phyloP scores from a whole-genome alignment of 1,140 invertebrate species.

The Philopotamus ludificatus region DNA sequence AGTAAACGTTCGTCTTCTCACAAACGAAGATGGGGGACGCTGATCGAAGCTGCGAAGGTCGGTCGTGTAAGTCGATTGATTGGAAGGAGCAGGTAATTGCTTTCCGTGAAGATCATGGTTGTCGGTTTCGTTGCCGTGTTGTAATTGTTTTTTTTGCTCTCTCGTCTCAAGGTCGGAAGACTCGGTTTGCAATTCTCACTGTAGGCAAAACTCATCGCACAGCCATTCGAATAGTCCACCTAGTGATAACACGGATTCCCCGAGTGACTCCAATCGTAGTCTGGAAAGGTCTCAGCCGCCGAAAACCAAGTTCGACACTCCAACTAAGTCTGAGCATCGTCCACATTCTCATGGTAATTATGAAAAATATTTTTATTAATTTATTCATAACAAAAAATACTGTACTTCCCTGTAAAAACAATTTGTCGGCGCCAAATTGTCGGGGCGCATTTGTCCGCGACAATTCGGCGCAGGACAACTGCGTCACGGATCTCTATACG shows the following conservation, averaged over 20 bases:
- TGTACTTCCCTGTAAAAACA: too few relatives aligned
- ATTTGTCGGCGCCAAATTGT: too few relatives aligned
- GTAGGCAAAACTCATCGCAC: slow-evolving; percentile 48
- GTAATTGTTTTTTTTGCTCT: too few relatives aligned
- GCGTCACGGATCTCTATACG: too few relatives aligned
- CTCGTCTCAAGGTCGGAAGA: slow-evolving; percentile 69
- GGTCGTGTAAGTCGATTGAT: slow-evolving; percentile 73
- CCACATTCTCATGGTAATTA: slow-evolving; percentile 38
- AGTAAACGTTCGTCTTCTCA: slow-evolving; percentile 62
- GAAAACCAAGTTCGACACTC: slow-evolving; percentile 34
- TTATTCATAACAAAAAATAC: neutral
- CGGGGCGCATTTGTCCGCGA: too few relatives aligned
- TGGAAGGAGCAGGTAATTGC: slow-evolving; percentile 60
- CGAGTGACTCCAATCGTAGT: slow-evolving; percentile 55
- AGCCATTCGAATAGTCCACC: slow-evolving; percentile 48
- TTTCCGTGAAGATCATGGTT: too few relatives aligned
- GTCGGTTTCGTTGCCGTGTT: too few relatives aligned
- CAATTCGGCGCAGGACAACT: too few relatives aligned
- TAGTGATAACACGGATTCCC: slow-evolving; percentile 44
- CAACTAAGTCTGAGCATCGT: slow-evolving; percentile 21
- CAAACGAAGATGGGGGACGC: slow-evolving; percentile 74
- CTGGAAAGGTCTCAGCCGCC: slow-evolving; percentile 44
- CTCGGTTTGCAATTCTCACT: slow-evolving; percentile 73
- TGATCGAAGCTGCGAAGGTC: slow-evolving; percentile 81
- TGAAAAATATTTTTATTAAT: too few relatives aligned